Percentiles rank a stretch among this genome's conserved stretches.
phyloP scores from a whole-genome alignment of 2,888 invertebrate species.

The Steromphala cineraria region DNA sequence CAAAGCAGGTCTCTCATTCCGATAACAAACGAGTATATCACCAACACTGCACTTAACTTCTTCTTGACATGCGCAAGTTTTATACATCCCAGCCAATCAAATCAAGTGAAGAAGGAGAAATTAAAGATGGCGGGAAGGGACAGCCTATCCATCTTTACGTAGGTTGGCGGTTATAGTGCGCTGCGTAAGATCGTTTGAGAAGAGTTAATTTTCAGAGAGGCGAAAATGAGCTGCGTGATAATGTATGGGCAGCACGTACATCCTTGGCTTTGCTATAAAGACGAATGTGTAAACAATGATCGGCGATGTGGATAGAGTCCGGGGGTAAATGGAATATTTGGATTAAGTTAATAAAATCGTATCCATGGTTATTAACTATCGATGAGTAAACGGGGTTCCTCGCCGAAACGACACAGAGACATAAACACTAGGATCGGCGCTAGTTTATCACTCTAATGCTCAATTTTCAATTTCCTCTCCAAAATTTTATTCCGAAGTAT shows the following conservation, averaged over 20 bases:
- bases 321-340: conserved; percentile 13
- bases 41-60: not conserved
- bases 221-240: conserved; percentile 4
- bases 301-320: not conserved
- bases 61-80: conserved; percentile 15
- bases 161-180: not conserved
- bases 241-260: not conserved
- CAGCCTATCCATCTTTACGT: conserved; percentile 5
- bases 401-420: not conserved
- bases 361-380: conserved; percentile 18
- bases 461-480: not conserved
- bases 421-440: not conserved
- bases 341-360: conserved; percentile 20
- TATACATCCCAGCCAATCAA: conserved; percentile 18
- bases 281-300: conserved; percentile 12
- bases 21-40: conserved; percentile 5
- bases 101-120: conserved; percentile 1
- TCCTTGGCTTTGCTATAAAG: conserved; percentile 6
- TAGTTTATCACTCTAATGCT: not conserved
- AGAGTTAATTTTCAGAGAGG: conserved; percentile 15
- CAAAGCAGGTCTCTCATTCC: not conserved
- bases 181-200: conserved; percentile 10
- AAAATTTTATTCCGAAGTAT: too few relatives aligned
- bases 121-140: conserved; percentile 4
- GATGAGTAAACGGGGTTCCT: not conserved